Percentiles rank a stretch among this genome's conserved stretches.
Conservation (phyloP, 2,797 vertebrate species). For the Acestrorhynchus altus region DNA sequence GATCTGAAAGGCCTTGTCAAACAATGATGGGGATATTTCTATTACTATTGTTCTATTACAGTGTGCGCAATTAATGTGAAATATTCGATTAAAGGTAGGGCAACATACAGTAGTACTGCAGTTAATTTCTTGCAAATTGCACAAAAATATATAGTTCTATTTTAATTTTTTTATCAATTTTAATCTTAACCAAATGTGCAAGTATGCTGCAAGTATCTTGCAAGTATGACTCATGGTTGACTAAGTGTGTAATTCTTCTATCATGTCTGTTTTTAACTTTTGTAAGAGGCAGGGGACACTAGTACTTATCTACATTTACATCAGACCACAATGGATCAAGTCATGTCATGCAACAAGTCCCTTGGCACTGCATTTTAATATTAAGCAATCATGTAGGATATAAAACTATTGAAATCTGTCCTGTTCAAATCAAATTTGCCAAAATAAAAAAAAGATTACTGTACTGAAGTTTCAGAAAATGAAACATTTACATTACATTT, state of each 20-base stretch:
- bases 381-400: no score
- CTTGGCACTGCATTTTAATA: no score
- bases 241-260: background rate
- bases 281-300: background rate
- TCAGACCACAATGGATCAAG: no score
- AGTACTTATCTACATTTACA: background rate
- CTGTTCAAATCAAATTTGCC: no score
- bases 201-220: background rate
- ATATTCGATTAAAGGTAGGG: background rate
- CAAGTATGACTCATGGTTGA: background rate
- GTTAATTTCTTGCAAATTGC: background rate
- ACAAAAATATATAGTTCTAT: background rate
- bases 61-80: background rate
- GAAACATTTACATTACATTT: no score
- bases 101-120: background rate
- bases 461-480: no score
- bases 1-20: conserved; percentile 26
- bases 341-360: no score
- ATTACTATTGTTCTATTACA: conserved; percentile 1
- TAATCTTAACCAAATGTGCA: background rate
- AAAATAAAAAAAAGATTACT: background rate
- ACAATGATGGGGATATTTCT: background rate
- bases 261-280: background rate
- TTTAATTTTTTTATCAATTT: background rate
- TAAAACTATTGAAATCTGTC: no score